These are phyloP conservation scores for Phacellophora camtschatica DNA, from an alignment of 30 jellyfish, hydroid and myxozoan species.

Conservation along the genomic window DNA sequence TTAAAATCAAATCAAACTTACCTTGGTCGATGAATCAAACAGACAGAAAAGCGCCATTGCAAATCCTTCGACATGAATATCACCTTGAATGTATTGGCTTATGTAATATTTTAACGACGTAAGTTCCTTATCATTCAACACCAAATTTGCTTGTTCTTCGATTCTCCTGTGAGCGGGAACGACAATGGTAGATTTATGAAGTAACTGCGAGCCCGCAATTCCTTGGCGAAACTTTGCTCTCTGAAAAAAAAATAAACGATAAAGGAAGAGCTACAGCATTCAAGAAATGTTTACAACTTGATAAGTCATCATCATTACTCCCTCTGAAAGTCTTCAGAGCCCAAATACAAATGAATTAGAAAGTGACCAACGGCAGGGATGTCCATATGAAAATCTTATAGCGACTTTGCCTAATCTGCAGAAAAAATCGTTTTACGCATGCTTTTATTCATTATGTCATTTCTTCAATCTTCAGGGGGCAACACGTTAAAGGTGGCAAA, in stretches of 20 bases:
- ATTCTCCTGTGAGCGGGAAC: constrained; percentile 69
- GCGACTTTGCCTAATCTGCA: no score
- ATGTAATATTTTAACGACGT: constrained; percentile 74
- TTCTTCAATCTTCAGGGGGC: no score
- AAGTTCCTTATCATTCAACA: constrained; percentile 69
- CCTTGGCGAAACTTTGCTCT: constrained; percentile 81
- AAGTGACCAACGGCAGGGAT: no score
- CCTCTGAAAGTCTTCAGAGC: no score
- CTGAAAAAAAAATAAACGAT: constrained; percentile 31
- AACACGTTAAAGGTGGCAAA: background rate
- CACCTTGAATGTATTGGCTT: constrained; percentile 64
- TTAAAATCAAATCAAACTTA: background rate
- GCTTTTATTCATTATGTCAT: no score
- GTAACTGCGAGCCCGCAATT: constrained; percentile 84
- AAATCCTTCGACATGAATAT: constrained; percentile 73
- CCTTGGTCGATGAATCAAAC: constrained; percentile 80
- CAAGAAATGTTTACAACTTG: no score
- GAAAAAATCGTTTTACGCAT: no score
- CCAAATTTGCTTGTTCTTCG: constrained; percentile 69
- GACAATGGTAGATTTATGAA: constrained; percentile 76
- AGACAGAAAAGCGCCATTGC: constrained; percentile 67
- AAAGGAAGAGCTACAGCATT: no score
- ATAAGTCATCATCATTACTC: no score
- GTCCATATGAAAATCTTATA: no score
- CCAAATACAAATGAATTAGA: no score